These are phyloP conservation scores for Slavum lentiscoides DNA, from an alignment of 2,888 invertebrate species.

Conservation along the genomic window DNA sequence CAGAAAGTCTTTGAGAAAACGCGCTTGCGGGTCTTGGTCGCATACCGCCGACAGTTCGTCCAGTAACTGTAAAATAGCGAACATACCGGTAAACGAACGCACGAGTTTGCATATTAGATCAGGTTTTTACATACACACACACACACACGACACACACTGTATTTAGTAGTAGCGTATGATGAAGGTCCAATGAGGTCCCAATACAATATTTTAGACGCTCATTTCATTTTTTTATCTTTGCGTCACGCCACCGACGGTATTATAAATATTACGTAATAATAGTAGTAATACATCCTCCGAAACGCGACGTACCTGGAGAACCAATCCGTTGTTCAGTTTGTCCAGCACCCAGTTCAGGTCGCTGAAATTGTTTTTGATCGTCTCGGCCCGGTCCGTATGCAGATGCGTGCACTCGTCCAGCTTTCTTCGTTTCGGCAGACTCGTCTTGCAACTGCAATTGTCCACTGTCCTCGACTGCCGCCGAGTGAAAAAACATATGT, in stretches of 20 bases:
- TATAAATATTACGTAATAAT: not conserved
- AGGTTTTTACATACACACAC: too few species aligned
- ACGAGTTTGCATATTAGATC: too few species aligned
- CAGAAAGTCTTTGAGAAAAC: slow-evolving; percentile 31
- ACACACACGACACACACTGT: too few species aligned
- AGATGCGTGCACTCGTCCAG: slow-evolving; percentile 34
- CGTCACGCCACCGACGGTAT: not conserved
- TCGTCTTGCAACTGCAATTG: not conserved
- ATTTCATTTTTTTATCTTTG: too few species aligned
- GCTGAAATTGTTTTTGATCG: slow-evolving; percentile 11
- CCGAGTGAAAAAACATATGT: not conserved
- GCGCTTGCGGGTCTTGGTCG: slow-evolving; percentile 18
- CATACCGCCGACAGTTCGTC: slow-evolving; percentile 15
- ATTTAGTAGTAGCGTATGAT: too few species aligned
- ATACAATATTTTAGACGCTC: too few species aligned
- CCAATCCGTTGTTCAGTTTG: slow-evolving; percentile 28
- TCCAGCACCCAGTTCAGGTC: slow-evolving; percentile 38
- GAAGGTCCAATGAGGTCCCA: too few species aligned
- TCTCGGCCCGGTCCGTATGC: not conserved
- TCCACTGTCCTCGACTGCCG: not conserved
- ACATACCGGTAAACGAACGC: not conserved
- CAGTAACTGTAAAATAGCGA: slow-evolving; percentile 5
- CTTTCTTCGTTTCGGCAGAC: slow-evolving; percentile 31
- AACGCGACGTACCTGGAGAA: slow-evolving; percentile 12
- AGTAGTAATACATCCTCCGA: not conserved